phyloP scores from a whole-genome alignment of 1,140 invertebrate genomes.

The Lepidurus packardi region DNA sequence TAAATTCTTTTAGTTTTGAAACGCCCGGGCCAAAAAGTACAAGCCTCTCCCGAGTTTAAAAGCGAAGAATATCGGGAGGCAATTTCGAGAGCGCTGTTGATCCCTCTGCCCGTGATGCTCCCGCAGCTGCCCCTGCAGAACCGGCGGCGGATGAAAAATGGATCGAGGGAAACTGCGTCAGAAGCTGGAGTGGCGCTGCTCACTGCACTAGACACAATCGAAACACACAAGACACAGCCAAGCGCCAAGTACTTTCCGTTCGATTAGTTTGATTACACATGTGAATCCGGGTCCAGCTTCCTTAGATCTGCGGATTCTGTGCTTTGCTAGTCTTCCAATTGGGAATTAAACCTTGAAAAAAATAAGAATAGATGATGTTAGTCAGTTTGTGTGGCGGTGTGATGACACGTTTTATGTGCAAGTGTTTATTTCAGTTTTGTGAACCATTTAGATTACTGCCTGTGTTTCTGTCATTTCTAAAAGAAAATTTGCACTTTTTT shows the following conservation, averaged over 20 bases:
- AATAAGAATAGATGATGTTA: not conserved
- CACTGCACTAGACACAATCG: constrained; percentile 3
- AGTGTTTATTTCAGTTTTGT: not conserved
- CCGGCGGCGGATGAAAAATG: constrained; percentile 6
- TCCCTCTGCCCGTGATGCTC: not conserved
- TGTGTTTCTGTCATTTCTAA: no score
- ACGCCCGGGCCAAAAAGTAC: not conserved
- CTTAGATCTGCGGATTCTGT: not conserved
- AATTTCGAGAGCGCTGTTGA: not conserved
- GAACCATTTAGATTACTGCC: no score
- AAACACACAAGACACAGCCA: not conserved
- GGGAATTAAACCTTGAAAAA: not conserved
- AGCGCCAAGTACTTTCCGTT: not conserved
- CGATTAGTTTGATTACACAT: constrained; percentile 3
- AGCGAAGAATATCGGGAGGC: not conserved
- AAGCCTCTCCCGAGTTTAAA: not conserved
- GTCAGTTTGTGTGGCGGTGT: not conserved
- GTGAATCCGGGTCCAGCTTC: not conserved
- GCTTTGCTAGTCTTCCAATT: not conserved
- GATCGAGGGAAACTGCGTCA: not conserved
- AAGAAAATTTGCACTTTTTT: no score
- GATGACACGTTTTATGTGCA: not conserved
- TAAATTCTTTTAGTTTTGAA: not conserved
- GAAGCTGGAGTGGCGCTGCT: not conserved
- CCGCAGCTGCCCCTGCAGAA: not conserved